Conservation (phyloP, 1,140 invertebrate species). For the Atta colombica region DNA sequence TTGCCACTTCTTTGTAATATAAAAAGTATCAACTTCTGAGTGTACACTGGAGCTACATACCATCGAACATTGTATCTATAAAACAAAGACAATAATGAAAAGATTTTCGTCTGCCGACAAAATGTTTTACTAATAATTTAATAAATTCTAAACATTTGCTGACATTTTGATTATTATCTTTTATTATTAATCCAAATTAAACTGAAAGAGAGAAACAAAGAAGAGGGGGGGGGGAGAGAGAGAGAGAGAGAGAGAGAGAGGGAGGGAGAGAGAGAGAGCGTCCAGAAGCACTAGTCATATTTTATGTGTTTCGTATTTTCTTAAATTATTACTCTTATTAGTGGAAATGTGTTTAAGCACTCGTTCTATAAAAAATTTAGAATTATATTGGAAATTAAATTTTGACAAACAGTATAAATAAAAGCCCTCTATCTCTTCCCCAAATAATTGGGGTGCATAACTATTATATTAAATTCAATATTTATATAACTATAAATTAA, state of each 20-base stretch:
- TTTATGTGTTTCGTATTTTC: no score
- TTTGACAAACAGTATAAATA: background rate
- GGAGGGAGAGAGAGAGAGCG: no score
- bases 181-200: background rate
- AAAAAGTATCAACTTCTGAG: constrained; percentile 12
- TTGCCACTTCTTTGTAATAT: constrained; percentile 1
- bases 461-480: background rate
- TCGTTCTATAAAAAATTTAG: background rate
- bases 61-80: constrained; percentile 1
- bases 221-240: no score
- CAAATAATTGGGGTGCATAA: background rate
- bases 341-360: no score
- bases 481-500: background rate
- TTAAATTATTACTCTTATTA: no score
- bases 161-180: background rate
- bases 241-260: no score
- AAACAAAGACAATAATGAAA: background rate
- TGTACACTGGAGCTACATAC: background rate
- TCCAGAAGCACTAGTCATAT: no score
- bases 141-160: background rate
- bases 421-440: background rate
- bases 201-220: background rate
- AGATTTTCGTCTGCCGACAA: background rate
- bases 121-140: background rate
- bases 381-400: background rate